A percentile compares a stretch with the other conserved stretches of the same genome.
phyloP scores from a whole-genome alignment of 2,797 vertebrate species.

The Coendou prehensilis region DNA sequence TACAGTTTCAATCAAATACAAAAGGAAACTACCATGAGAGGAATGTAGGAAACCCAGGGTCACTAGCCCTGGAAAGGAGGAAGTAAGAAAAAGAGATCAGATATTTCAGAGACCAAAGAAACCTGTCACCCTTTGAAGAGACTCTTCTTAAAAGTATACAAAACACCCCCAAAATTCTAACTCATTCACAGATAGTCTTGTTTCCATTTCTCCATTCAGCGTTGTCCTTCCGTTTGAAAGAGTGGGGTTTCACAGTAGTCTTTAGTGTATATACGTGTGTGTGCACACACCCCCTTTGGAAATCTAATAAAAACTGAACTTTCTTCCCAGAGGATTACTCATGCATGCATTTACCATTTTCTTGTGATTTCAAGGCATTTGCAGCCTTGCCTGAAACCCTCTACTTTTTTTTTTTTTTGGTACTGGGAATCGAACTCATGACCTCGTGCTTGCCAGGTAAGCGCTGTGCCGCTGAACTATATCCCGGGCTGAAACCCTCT shows the following conservation, averaged over 20 bases:
- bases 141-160: neutral
- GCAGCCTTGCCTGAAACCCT: neutral
- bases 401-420: too few species aligned
- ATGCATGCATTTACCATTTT: neutral
- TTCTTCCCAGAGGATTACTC: slow-evolving; percentile 18
- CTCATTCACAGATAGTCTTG: neutral
- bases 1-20: neutral
- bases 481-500: neutral
- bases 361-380: neutral
- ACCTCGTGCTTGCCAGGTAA: too few species aligned
- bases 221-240: neutral
- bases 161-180: neutral
- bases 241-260: neutral
- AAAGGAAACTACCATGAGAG: neutral
- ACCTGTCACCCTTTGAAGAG: neutral
- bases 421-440: too few species aligned
- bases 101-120: neutral
- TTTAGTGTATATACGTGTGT: neutral
- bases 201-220: neutral
- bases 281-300: neutral
- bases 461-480: too few species aligned
- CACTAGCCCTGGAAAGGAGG: neutral
- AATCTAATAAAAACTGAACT: slow-evolving; percentile 39
- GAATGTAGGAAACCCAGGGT: neutral
- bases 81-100: neutral